Evolutionary conservation across 2,888 invertebrate species (phyloP).

Genomic region (Cenopis cana): DNA sequence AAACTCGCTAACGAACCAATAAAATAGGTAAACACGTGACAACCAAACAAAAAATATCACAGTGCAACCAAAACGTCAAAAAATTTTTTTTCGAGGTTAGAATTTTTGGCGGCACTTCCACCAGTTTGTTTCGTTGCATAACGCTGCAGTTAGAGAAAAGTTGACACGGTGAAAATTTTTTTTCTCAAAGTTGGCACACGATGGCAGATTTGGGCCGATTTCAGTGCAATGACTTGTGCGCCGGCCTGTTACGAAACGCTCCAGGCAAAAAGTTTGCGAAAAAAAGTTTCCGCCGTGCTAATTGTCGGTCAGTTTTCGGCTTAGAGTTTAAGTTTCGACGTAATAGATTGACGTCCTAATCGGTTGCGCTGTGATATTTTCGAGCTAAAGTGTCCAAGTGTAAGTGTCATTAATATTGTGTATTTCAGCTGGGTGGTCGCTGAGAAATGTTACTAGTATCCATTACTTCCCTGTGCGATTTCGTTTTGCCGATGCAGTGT

Average conservation of each 20-base stretch:
- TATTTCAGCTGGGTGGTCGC: conserved; percentile 73
- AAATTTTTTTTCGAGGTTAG: conserved; percentile 61
- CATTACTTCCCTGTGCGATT: conserved; percentile 79
- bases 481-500: conserved; percentile 75
- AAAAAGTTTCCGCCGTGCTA: conserved; percentile 71
- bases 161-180: conserved; percentile 70
- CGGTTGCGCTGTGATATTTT: conserved; percentile 64
- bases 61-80: conserved; percentile 59
- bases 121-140: conserved; percentile 72
- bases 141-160: conserved; percentile 80
- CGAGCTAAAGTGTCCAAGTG: conserved; percentile 56
- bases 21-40: conserved; percentile 69
- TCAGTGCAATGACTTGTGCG: conserved; percentile 67
- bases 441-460: conserved; percentile 75
- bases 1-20: conserved; percentile 72
- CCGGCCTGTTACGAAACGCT: conserved; percentile 73
- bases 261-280: conserved; percentile 66
- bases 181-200: conserved; percentile 59
- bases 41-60: conserved; percentile 57
- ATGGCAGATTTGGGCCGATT: conserved; percentile 67
- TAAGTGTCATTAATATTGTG: conserved; percentile 58
- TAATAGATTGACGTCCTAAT: conserved; percentile 52
- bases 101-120: conserved; percentile 53
- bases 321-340: conserved; percentile 47
- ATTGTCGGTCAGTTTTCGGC: conserved; percentile 65